Base-by-base conservation (phyloP, 1,140 invertebrate genomes). In the Achroia grisella region DNA sequence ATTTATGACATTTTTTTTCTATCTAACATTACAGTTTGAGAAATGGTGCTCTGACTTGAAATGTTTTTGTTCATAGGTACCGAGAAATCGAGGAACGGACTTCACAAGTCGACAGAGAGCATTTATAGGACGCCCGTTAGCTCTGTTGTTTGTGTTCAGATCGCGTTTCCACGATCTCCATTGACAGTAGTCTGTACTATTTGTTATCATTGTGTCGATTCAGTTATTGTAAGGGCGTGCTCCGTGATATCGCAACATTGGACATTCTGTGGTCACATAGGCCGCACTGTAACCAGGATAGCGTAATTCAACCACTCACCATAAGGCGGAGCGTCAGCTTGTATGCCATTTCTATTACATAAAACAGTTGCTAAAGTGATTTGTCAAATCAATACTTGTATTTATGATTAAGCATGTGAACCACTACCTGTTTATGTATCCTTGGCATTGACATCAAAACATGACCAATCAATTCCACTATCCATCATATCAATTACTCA, bases 1-100 rank as follows among this genome's bases (percentile, higher is more conserved):
- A 82, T 84, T 84, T 84, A 84, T 80, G 78, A 63, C 62, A 67
- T 75, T 81, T 75, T 72, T 77, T 79, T 67, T 69, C 27, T 30
- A 64, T 69, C 53, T 52, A 62, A 57, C 61, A 68, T 58, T 62
- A 67, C 69, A 75, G 67, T 77, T 82, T 75, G 72, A 75, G 78
- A 68, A 75, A 84, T 82, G 66, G 68, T 59, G 58, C 61, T 65
- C 65, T 60, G 63, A 61, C 44, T 67, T 43, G 56, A 68, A 63
- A 48, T 49, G 68, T 71, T 75, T 81, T 71, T 73, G 72, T 78
- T 55, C 62, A 61, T 84, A n/a, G n/a, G n/a, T n/a, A 80, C 78
- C 60, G 52, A 72, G 77, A 82, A 84, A 70, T 56, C 60, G 52
- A 72, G 77, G 80, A 84, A 70, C 56, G 64, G 80, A 84, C 80